Conservation (phyloP, 2,888 invertebrate species). For the Sycophila texana region DNA sequence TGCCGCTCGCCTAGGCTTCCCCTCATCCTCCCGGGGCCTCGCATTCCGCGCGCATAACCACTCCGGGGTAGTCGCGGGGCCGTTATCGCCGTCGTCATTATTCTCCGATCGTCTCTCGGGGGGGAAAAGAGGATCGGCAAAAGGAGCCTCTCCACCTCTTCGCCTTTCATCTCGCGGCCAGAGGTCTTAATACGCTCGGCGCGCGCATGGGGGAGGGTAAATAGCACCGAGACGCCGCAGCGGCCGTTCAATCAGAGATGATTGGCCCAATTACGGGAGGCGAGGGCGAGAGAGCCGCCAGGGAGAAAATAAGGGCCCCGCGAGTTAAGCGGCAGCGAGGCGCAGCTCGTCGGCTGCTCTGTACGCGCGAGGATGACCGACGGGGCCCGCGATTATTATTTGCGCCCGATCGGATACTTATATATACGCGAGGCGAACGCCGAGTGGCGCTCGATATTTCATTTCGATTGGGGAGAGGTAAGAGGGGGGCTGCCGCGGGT, state of each 20-base stretch:
- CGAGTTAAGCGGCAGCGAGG: not conserved
- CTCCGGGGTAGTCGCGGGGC: conserved; percentile 12
- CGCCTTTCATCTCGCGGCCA: conserved; percentile 42
- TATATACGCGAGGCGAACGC: not conserved
- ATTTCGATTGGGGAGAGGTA: conserved; percentile 9
- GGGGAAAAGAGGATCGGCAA: not conserved
- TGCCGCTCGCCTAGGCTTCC: conserved; percentile 30
- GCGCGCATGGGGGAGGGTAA: conserved; percentile 56
- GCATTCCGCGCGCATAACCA: conserved; percentile 52
- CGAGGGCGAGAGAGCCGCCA: conserved; percentile 19
- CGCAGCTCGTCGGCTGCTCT: not conserved
- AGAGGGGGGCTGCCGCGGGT: not conserved
- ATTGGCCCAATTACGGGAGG: conserved; percentile 68
- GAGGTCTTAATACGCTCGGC: conserved; percentile 56
- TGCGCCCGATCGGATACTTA: conserved; percentile 2
- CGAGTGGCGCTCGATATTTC: conserved; percentile 15
- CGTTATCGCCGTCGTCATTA: conserved; percentile 55
- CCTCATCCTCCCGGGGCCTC: conserved; percentile 3
- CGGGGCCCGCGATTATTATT: conserved; percentile 27
- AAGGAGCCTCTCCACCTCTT: conserved; percentile 1
- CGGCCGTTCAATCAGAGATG: conserved; percentile 66
- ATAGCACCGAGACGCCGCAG: conserved; percentile 54
- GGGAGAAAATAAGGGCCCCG: conserved; percentile 42
- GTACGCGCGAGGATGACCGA: not conserved
- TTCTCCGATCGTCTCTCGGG: conserved; percentile 52